Conservation (phyloP, 1,140 invertebrate genomes). For the Heterodera carotae region DNA sequence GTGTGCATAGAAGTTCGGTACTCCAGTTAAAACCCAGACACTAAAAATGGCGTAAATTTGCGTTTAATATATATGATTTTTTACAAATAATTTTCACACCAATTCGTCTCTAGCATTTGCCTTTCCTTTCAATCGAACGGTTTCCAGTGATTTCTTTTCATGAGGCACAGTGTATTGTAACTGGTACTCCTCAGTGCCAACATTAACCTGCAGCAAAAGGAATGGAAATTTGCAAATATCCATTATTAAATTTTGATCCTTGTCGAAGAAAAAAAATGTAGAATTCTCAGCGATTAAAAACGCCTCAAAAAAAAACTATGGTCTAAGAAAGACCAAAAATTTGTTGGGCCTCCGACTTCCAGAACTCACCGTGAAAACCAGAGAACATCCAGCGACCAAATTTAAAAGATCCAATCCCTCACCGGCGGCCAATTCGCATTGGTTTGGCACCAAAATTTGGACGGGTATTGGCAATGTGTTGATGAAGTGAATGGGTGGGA, state of each 20-base stretch:
- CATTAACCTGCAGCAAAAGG: neutral
- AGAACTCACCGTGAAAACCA: neutral
- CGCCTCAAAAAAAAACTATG: no score
- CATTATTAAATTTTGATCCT: no score
- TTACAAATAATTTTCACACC: no score
- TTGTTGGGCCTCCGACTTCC: no score
- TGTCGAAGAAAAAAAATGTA: no score
- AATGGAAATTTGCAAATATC: no score
- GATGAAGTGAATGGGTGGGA: slow-evolving; percentile 83
- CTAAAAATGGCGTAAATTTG: slow-evolving; percentile 55
- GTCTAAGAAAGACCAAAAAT: no score
- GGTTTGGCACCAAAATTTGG: slow-evolving; percentile 70
- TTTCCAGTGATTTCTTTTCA: neutral
- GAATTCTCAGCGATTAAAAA: no score
- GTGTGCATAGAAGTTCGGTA: slow-evolving; percentile 71
- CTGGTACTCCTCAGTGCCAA: neutral
- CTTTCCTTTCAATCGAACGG: neutral
- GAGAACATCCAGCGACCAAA: slow-evolving; percentile 39
- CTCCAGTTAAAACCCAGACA: slow-evolving; percentile 83
- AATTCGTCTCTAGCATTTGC: slow-evolving; percentile 38
- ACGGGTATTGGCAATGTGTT: slow-evolving; percentile 85
- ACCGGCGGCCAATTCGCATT: slow-evolving; percentile 47
- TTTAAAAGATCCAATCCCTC: slow-evolving; percentile 53
- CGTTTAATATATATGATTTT: slow-evolving; percentile 18
- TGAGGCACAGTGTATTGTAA: neutral